Percentiles rank a stretch among this genome's conserved stretches.
Evolutionary conservation across 1,140 invertebrate species (phyloP).

Genomic region (Aradophagus sp.): DNA sequence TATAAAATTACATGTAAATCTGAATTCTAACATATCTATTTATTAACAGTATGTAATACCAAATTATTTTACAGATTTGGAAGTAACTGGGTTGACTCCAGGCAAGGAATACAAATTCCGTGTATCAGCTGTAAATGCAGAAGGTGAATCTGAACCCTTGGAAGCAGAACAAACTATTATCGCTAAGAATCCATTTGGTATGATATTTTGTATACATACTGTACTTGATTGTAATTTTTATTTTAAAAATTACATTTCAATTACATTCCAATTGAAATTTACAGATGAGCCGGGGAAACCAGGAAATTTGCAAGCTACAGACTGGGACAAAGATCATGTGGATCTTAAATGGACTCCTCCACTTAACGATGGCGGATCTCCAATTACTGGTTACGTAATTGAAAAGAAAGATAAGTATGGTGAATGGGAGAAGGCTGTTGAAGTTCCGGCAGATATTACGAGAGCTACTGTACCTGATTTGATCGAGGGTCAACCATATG

Average conservation of each 20-base stretch:
- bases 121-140: slow-evolving; percentile 95
- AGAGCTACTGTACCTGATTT: slow-evolving; percentile 91
- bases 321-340: slow-evolving; percentile 97
- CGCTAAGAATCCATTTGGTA: slow-evolving; percentile 96
- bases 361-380: slow-evolving; percentile 87
- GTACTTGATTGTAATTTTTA: too few species aligned
- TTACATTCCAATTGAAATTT: too few species aligned
- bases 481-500: slow-evolving; percentile 91
- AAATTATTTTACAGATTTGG: slow-evolving; percentile 77
- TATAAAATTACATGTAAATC: not conserved
- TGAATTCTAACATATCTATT: not conserved
- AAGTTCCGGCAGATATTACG: slow-evolving; percentile 86
- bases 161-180: slow-evolving; percentile 88
- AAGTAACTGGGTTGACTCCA: slow-evolving; percentile 90
- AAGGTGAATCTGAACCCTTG: slow-evolving; percentile 97
- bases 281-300: slow-evolving; percentile 94
- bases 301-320: slow-evolving; percentile 90
- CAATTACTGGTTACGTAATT: slow-evolving; percentile 89
- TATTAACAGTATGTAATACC: too few species aligned
- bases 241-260: too few species aligned
- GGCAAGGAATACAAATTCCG: slow-evolving; percentile 96
- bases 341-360: slow-evolving; percentile 91
- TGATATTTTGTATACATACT: too few species aligned
- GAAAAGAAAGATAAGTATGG: slow-evolving; percentile 97
- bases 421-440: slow-evolving; percentile 93